These are phyloP conservation scores for Lithophane socia DNA, from an alignment of 2,888 invertebrate genomes.

Conservation along the genomic window DNA sequence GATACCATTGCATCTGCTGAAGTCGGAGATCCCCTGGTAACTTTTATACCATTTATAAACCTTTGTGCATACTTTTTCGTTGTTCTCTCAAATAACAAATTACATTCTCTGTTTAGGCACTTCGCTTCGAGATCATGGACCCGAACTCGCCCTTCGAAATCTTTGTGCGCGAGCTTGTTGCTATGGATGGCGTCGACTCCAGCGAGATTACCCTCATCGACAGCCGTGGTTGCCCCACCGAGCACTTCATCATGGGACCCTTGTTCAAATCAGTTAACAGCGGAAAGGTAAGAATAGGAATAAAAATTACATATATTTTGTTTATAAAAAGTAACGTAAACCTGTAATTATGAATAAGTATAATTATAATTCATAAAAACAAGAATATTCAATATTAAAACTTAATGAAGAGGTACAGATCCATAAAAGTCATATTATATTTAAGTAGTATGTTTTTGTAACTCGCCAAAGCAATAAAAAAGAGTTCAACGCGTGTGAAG, in stretches of 20 bases:
- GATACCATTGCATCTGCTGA: conserved; percentile 96
- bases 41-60: conserved; percentile 36
- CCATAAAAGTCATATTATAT: conserved; percentile 35
- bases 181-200: conserved; percentile 98
- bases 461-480: conserved; percentile 42
- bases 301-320: background rate
- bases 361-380: conserved; percentile 27
- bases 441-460: conserved; percentile 44
- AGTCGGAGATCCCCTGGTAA: conserved; percentile 96
- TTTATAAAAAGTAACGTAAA: conserved; percentile 5
- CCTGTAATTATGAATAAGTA: conserved; percentile 13
- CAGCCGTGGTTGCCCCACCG: conserved; percentile 97
- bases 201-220: conserved; percentile 98
- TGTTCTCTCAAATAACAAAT: conserved; percentile 23
- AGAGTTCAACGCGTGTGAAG: conserved; percentile 37
- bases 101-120: conserved; percentile 89
- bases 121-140: conserved; percentile 97
- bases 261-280: conserved; percentile 95
- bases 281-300: conserved; percentile 92
- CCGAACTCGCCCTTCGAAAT: conserved; percentile 98
- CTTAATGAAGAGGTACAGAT: conserved; percentile 43
- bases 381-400: conserved; percentile 21
- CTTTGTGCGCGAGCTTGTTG: conserved; percentile 97
- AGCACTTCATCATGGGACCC: conserved; percentile 98
- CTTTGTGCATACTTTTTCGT: background rate